Percentiles rank a stretch among this genome's conserved stretches.
These are phyloP conservation scores for Microcebus tavaratra DNA, from an alignment of 2,113 vertebrate species.

Conservation along the genomic window DNA sequence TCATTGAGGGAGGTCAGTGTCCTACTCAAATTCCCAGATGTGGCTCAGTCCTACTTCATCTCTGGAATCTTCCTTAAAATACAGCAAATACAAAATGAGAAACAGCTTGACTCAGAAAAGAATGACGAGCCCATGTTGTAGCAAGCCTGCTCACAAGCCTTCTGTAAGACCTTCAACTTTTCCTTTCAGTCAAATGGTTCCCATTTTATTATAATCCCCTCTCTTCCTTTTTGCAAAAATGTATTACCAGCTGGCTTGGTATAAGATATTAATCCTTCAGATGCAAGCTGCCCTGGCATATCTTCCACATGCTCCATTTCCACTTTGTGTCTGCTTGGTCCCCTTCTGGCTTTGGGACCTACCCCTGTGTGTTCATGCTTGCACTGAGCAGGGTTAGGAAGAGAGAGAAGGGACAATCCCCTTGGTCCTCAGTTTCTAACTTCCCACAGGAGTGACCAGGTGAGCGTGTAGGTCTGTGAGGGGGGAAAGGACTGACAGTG, in stretches of 20 bases:
- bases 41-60: background rate
- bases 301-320: background rate
- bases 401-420: background rate
- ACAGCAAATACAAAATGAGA: background rate
- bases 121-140: background rate
- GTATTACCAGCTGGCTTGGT: background rate
- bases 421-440: background rate
- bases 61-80: slow-evolving; percentile 2
- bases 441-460: background rate
- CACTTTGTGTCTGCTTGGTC: background rate
- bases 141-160: background rate
- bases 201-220: background rate
- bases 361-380: background rate
- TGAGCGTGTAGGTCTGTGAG: background rate
- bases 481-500: background rate
- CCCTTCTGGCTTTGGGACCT: background rate
- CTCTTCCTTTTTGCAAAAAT: background rate
- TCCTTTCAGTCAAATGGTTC: slow-evolving; percentile 2
- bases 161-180: background rate
- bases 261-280: background rate
- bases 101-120: background rate
- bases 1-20: slow-evolving; percentile 2
- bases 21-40: background rate
- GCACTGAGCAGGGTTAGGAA: background rate
- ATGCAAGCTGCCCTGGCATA: no score